A percentile compares a stretch with the other conserved stretches of the same genome.
Evolutionary conservation across 1,140 invertebrate genomes (phyloP).

Genomic region (Drosophila insularis): DNA sequence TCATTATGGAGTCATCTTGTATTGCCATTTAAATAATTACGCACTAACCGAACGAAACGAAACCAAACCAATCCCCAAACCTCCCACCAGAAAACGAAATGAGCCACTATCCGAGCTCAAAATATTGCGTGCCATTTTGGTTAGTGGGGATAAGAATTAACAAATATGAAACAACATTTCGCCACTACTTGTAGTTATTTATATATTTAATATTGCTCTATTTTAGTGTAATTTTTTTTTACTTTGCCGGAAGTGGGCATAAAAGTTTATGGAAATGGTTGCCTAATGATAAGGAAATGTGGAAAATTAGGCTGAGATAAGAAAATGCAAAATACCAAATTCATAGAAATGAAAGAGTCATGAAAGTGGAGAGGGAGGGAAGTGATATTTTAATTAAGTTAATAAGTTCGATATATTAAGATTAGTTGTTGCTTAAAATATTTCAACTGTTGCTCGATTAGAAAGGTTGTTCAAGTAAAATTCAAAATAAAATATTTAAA

Average conservation of each 20-base stretch:
- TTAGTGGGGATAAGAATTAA: conserved; percentile 31
- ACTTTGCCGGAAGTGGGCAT: conserved; percentile 6
- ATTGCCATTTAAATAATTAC: conserved; percentile 73
- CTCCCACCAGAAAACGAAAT: background rate
- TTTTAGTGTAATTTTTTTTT: background rate
- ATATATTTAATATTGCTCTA: conserved; percentile 17
- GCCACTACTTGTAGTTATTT: conserved; percentile 38
- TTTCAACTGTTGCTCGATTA: too few relatives aligned
- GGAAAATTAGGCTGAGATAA: conserved; percentile 13
- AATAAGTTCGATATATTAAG: too few relatives aligned
- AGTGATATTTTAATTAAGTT: too few relatives aligned
- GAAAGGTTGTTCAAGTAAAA: too few relatives aligned
- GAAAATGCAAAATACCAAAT: conserved; percentile 1
- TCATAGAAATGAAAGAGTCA: background rate
- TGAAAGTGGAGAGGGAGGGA: too few relatives aligned
- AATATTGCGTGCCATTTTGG: conserved; percentile 43
- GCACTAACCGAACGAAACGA: conserved; percentile 45
- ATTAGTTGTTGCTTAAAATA: too few relatives aligned
- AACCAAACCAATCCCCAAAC: conserved; percentile 10
- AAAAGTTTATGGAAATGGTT: conserved; percentile 11
- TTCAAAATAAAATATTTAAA: too few relatives aligned
- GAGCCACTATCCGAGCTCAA: too few relatives aligned
- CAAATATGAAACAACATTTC: conserved; percentile 32
- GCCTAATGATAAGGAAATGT: conserved; percentile 18
- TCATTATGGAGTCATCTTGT: conserved; percentile 66